Evolutionary conservation across 64 coral and sea anemone species (phyloP), one percentile per base, ranked within the genome.

Genomic region (Acropora yongei): DNA sequence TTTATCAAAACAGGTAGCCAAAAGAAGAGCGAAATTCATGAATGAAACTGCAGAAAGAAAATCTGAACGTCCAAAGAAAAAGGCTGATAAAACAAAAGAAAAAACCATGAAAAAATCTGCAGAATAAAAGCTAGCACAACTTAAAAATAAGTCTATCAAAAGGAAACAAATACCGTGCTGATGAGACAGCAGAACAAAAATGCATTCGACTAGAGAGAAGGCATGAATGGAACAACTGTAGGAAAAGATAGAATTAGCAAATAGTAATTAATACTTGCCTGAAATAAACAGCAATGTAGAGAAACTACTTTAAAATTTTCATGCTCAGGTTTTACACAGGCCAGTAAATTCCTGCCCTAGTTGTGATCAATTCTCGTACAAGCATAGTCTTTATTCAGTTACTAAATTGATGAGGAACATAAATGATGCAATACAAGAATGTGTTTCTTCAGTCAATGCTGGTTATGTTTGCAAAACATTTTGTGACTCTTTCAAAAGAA

Each of bases 281-380:
- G 61, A 66, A 66, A 66, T 7, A 66, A 66, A 66, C 61, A 2
- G 61, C 61, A 66, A 66, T 13, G 9, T 66, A 14, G 61, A 66
- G 61, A 4, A 66, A 66, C 4, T 66, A 66, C 9, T 66, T 7
- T 13, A 66, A 66, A 9, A 14, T 13, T 66, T 13, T 11, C 61
- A 66, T 66, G 61, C 61, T 66, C 61, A 66, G 61, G 61, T 66
- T 66, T 66, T 14, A 66, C 8, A 17, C 17, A 14, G 61, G 61
- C 4, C 61, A 66, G 61, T 66, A 66, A 1, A 66, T 66, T 66
- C 61, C 61, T 66, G 61, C 0, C 2, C 61, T 66, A 66, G 41
- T 87, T 87, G 68, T 87, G 65, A 87, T 74, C 84, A 87, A 74
- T 57, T 74, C 6, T 87, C 68, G 67, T 87, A 87, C 69, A 87